A percentile compares a stretch with the other conserved stretches of the same genome.
Conservation (phyloP, 2,888 invertebrate genomes). For the Mythimna vitellina region DNA sequence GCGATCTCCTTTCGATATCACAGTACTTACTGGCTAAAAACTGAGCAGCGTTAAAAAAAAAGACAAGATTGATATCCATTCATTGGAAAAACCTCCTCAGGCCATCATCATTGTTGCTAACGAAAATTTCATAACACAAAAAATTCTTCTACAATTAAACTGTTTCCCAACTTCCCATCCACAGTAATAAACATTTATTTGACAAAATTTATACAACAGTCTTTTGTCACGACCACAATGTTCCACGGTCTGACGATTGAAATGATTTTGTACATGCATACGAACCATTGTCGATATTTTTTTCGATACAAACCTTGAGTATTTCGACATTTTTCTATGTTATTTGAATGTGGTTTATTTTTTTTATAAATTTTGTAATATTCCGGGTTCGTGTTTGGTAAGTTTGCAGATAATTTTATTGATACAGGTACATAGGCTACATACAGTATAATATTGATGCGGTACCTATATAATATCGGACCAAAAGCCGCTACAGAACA, state of each 20-base stretch:
- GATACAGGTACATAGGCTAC: conserved; percentile 3
- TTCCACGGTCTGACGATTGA: conserved; percentile 57
- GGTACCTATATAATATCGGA: neutral
- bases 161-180: conserved; percentile 59
- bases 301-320: conserved; percentile 60
- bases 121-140: conserved; percentile 30
- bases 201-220: conserved; percentile 59
- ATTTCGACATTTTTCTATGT: conserved; percentile 57
- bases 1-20: no score
- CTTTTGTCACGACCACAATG: conserved; percentile 65
- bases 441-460: conserved; percentile 11
- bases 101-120: neutral
- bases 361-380: conserved; percentile 57
- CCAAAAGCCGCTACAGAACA: neutral
- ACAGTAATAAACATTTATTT: conserved; percentile 63
- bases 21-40: neutral
- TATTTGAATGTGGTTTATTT: conserved; percentile 42
- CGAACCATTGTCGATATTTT: conserved; percentile 63
- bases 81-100: neutral
- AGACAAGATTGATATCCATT: neutral
- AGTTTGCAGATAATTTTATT: conserved; percentile 18
- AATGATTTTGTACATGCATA: conserved; percentile 60
- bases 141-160: conserved; percentile 56
- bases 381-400: conserved; percentile 34
- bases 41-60: no score